Evolutionary conservation across 2,888 invertebrate genomes (phyloP).

Genomic region (Tetrapedia diversipes): DNA sequence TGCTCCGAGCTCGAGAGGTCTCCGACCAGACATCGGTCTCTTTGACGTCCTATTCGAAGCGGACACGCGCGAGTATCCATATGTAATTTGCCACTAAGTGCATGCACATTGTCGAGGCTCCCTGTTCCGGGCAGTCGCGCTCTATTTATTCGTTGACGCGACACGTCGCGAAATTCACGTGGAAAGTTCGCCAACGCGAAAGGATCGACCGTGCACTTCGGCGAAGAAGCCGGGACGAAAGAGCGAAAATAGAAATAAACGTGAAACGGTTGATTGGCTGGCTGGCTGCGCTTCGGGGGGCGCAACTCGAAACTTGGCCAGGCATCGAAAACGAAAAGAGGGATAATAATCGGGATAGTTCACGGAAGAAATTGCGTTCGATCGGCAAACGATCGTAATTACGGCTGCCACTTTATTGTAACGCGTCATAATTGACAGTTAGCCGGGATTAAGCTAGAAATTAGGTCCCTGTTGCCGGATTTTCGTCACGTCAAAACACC

Average conservation of each 20-base stretch:
- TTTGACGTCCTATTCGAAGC: slow-evolving; percentile 48
- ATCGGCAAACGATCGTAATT: background rate
- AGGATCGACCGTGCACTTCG: too few relatives aligned
- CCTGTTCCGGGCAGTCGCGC: slow-evolving; percentile 9
- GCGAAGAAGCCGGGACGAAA: too few relatives aligned
- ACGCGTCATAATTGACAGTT: slow-evolving; percentile 41
- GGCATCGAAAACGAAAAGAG: too few relatives aligned
- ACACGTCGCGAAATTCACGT: background rate
- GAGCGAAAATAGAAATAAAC: too few relatives aligned
- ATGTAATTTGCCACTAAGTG: slow-evolving; percentile 44
- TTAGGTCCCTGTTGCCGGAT: slow-evolving; percentile 30
- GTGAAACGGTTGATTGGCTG: too few relatives aligned
- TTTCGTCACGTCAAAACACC: slow-evolving; percentile 36
- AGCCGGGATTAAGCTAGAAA: slow-evolving; percentile 33
- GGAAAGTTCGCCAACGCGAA: too few relatives aligned
- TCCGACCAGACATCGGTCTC: slow-evolving; percentile 40
- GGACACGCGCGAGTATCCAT: slow-evolving; percentile 26
- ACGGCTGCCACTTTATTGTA: slow-evolving; percentile 26
- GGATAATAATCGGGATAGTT: background rate
- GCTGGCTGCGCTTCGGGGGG: too few relatives aligned
- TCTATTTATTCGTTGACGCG: background rate
- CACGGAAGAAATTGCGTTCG: background rate
- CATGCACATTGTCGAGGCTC: slow-evolving; percentile 28
- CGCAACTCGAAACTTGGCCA: too few relatives aligned
- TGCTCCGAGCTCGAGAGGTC: slow-evolving; percentile 35